phyloP scores from a whole-genome alignment of 2,113 vertebrate genomes.

The Pardalotus punctatus region DNA sequence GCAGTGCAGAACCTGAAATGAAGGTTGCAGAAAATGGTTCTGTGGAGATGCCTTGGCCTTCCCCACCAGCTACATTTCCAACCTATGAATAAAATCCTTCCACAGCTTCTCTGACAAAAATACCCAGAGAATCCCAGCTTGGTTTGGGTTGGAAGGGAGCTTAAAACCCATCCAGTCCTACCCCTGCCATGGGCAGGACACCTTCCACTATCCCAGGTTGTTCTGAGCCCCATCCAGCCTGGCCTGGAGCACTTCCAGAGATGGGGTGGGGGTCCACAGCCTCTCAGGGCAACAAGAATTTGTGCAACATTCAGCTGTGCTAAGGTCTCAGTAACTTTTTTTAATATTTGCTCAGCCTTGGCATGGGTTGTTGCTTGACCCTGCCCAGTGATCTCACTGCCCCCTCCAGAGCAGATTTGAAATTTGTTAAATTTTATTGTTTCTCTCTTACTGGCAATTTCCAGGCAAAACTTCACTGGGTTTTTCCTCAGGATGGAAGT shows the following conservation, averaged over 20 bases:
- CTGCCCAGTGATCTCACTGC: not conserved
- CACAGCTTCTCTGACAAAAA: not conserved
- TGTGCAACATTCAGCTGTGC: not conserved
- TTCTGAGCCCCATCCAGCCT: not conserved
- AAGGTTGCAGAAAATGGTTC: not conserved
- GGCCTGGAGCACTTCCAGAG: not conserved
- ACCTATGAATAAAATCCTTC: too few relatives aligned
- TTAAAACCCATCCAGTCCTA: not conserved
- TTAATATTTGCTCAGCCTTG: not conserved
- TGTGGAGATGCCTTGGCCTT: not conserved
- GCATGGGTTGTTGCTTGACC: not conserved
- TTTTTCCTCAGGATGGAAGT: not conserved
- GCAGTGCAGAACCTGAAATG: not conserved
- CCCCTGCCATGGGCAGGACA: not conserved
- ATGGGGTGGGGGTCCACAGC: fast-evolving
- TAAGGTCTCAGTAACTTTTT: not conserved
- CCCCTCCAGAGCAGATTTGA: not conserved
- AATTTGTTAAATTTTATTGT: not conserved
- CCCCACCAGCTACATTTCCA: too few relatives aligned
- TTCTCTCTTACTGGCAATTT: not conserved
- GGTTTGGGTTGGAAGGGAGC: not conserved
- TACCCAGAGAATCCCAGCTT: not conserved
- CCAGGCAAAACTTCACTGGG: not conserved
- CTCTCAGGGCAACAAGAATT: not conserved
- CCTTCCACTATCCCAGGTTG: not conserved